Conservation (phyloP, 2,888 invertebrate species). For the Busseola fusca region DNA sequence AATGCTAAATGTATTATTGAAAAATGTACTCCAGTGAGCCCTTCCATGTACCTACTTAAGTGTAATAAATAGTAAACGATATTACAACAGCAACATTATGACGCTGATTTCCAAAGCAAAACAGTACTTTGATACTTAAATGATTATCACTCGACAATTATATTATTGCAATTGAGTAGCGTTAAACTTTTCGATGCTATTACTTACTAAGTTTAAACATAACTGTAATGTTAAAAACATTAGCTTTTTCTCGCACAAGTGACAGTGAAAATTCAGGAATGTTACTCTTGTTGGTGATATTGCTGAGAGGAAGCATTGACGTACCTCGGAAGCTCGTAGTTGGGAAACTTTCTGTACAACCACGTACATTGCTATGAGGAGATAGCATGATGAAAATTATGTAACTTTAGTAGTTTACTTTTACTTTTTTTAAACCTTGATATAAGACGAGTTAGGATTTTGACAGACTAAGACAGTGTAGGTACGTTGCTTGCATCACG, state of each 20-base stretch:
- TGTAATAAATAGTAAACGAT: background rate
- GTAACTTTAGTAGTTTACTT: slow-evolving; percentile 19
- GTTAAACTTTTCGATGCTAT: background rate
- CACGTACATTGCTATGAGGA: slow-evolving; percentile 18
- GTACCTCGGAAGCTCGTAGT: no score
- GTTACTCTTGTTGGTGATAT: slow-evolving; percentile 9
- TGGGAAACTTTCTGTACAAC: slow-evolving; percentile 17
- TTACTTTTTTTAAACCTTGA: slow-evolving; percentile 17
- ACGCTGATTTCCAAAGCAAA: background rate
- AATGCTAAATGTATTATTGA: no score
- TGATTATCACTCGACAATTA: background rate
- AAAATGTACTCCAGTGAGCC: no score
- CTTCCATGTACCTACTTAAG: background rate
- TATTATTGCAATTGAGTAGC: background rate
- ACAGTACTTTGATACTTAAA: background rate
- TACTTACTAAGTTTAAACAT: slow-evolving; percentile 1
- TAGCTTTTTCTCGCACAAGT: no score
- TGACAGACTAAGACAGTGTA: background rate
- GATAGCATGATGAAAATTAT: slow-evolving; percentile 14
- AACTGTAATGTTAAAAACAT: background rate
- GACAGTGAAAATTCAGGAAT: slow-evolving; percentile 28
- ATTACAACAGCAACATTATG: no score
- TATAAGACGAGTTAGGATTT: background rate
- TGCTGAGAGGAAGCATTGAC: no score
- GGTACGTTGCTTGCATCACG: no score